Conservation (phyloP, 1,140 invertebrate genomes). For the Diplogasteroides magnus region DNA sequence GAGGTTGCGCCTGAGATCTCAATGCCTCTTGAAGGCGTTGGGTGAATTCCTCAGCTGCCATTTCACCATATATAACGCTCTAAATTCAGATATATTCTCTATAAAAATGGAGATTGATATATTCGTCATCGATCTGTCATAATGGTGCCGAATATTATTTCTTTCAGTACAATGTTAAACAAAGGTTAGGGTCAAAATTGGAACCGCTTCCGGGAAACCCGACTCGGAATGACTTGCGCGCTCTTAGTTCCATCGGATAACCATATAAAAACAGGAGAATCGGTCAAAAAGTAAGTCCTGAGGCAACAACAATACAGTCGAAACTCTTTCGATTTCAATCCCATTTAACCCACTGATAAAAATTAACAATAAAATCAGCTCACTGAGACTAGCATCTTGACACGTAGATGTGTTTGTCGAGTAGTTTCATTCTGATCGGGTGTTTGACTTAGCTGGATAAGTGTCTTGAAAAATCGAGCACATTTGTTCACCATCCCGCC, state of each 20-base stretch:
- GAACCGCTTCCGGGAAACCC: no score
- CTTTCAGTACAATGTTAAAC: no score
- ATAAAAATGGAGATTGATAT: background rate
- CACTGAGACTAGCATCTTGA: conserved; percentile 12
- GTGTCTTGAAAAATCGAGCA: conserved; percentile 23
- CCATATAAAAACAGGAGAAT: no score
- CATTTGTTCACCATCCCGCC: conserved; percentile 17
- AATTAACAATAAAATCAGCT: background rate
- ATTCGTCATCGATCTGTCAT: background rate
- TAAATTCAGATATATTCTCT: conserved; percentile 6
- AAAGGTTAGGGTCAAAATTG: no score
- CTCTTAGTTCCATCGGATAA: no score
- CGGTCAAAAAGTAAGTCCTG: no score
- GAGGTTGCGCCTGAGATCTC: conserved; percentile 22
- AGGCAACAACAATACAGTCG: background rate
- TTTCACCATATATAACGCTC: conserved; percentile 16
- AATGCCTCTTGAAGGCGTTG: conserved; percentile 14
- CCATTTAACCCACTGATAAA: background rate
- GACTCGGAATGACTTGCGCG: no score
- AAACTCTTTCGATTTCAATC: background rate
- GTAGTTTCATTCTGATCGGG: conserved; percentile 8
- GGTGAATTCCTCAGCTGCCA: conserved; percentile 17
- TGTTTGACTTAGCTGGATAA: conserved; percentile 11
- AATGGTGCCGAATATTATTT: no score
- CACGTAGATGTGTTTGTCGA: conserved; percentile 7